Evolutionary conservation across 2,888 invertebrate genomes (phyloP), one percentile per base, ranked within the genome.

Genomic region (Rhorus exstirpatorius): DNA sequence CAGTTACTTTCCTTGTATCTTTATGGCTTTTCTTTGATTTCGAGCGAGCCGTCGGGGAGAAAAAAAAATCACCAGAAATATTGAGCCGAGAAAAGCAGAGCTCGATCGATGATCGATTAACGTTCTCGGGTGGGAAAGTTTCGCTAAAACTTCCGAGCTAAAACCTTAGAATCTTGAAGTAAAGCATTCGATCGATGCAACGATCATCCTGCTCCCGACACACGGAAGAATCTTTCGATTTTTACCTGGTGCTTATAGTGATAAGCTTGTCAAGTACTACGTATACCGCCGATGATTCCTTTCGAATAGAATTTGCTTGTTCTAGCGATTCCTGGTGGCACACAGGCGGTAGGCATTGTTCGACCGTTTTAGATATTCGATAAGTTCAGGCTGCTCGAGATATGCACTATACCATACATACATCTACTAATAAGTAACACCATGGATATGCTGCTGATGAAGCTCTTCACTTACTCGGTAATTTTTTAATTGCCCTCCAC

Each of bases 401-500:
- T n/a, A n/a, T n/a, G 26, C 19, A 60, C 44, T 46, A 2, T 26
- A 17, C n/a, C 4, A 19, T 70, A 44, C 51, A 8, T 41, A 53
- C n/a, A n/a, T 51, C 35, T 38, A 1, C 19, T 61, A 61, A 38
- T 19, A 60, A 70, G 55, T 41, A 12, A 44, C 19, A 58, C 24
- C 41, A 24, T 14, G 4, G 4, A 21, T 61, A 31, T 38, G n/a
- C 70, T 58, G n/a, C 60, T 31, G 19, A n/a, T n/a, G n/a, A n/a
- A 51, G 7, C 63, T 70, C 41, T 2, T 12, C 77, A 38, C 68
- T 70, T 63, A 63, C 49, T 63, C 31, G 49, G 72, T 85, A 82
- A 84, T 83, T 83, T 84, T 85, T 84, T 84, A 85, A 85, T 84
- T 79, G 81, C 82, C 53, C 53, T 60, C 38, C 26, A 41, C 78